Percentiles rank a stretch among this genome's conserved stretches.
phyloP scores from a whole-genome alignment of 1,140 invertebrate species.

The Pseudobourletiella spinata region DNA sequence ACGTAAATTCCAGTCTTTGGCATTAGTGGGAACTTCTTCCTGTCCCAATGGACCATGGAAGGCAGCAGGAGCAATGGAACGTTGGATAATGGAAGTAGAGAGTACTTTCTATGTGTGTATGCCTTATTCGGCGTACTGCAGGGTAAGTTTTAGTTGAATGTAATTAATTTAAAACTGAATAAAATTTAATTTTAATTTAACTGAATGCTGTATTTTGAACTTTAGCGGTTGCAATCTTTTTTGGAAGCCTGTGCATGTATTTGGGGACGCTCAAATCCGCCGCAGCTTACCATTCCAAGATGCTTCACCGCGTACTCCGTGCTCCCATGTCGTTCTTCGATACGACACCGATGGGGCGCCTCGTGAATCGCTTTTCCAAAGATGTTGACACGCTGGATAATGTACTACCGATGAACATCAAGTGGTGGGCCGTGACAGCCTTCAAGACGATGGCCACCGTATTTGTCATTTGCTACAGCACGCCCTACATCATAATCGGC shows the following conservation, averaged over 20 bases:
- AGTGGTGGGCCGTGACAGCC: constrained; percentile 41
- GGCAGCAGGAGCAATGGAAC: constrained; percentile 48
- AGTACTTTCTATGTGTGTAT: constrained; percentile 81
- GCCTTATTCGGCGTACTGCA: constrained; percentile 75
- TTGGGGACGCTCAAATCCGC: constrained; percentile 56
- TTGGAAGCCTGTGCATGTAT: constrained; percentile 36
- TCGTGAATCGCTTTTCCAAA: constrained; percentile 67
- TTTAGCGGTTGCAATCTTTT: constrained; percentile 25
- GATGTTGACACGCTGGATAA: constrained; percentile 63
- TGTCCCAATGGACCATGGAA: constrained; percentile 76
- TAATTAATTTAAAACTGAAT: not conserved
- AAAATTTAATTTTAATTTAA: not conserved
- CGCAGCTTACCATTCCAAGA: constrained; percentile 49
- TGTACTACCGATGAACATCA: constrained; percentile 58
- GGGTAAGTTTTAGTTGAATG: constrained; percentile 49
- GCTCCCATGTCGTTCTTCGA: constrained; percentile 64
- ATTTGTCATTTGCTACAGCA: constrained; percentile 80
- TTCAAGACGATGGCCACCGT: constrained; percentile 75
- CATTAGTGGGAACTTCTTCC: constrained; percentile 83
- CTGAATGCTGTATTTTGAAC: too few species aligned
- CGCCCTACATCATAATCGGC: constrained; percentile 72
- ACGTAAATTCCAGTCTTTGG: constrained; percentile 38
- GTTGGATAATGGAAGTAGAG: constrained; percentile 51
- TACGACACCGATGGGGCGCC: constrained; percentile 61
- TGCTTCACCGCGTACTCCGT: constrained; percentile 55